A percentile compares a stretch with the other conserved stretches of the same genome.
Conservation (phyloP, 1,140 invertebrate genomes). For the Myzus persicae region DNA sequence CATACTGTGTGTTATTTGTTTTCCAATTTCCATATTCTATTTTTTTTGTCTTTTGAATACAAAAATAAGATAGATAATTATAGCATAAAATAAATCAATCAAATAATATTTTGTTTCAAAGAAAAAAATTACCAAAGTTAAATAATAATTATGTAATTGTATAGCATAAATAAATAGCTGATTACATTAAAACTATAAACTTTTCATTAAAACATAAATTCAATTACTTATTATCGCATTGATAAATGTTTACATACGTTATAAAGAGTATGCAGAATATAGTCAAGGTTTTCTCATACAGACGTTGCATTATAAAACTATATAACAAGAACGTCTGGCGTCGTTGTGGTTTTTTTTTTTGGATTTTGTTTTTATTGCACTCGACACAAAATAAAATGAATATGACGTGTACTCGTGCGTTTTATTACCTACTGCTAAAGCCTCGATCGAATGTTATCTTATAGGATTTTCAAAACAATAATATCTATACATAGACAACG, state of each 20-base stretch:
- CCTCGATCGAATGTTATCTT: not conserved
- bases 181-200: not conserved
- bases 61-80: not conserved
- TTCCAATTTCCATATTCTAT: not conserved
- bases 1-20: not conserved
- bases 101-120: not conserved
- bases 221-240: conserved; percentile 16
- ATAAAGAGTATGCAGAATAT: not conserved
- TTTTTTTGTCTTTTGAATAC: not conserved
- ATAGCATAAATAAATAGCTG: not conserved
- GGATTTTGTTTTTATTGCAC: conserved; percentile 21
- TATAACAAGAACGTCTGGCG: not conserved
- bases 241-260: not conserved
- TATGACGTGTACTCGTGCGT: not conserved
- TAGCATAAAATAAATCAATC: not conserved
- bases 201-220: not conserved
- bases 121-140: not conserved
- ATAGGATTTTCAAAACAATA: not conserved
- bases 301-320: not conserved
- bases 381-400: not conserved
- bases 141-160: not conserved
- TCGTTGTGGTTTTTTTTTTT: not conserved
- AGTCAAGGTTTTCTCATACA: conserved; percentile 20
- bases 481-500: not conserved
- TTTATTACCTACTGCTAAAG: not conserved